A percentile compares a stretch with the other conserved stretches of the same genome.
These are phyloP conservation scores for Drosophila quasianomalipes DNA, from an alignment of 2,888 invertebrate genomes.

Conservation along the genomic window DNA sequence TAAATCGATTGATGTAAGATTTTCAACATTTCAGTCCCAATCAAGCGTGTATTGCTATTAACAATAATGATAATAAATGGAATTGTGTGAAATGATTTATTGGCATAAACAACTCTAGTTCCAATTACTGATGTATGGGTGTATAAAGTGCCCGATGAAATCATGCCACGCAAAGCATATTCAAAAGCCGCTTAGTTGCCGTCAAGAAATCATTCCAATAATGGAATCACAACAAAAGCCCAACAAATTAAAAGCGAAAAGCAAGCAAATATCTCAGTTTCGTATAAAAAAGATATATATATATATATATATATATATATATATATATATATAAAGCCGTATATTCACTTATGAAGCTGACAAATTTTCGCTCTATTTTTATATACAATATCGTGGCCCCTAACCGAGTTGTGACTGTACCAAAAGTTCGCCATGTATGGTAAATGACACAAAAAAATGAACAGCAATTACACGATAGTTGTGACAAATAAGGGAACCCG, in stretches of 20 bases:
- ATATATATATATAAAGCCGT: conserved; percentile 3
- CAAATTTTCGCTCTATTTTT: conserved; percentile 34
- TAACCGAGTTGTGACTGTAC: not conserved
- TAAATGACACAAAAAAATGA: conserved; percentile 39
- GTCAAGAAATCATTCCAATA: conserved; percentile 36
- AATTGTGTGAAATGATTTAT: conserved; percentile 50
- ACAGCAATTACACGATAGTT: conserved; percentile 28
- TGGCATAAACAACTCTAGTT: conserved; percentile 45
- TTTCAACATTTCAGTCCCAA: conserved; percentile 14
- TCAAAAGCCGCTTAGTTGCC: conserved; percentile 49
- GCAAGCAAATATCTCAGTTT: conserved; percentile 64
- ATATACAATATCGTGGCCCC: conserved; percentile 3
- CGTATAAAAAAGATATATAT: conserved; percentile 5
- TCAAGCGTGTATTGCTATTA: conserved; percentile 14
- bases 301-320: conserved; percentile 2
- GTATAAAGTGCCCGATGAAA: conserved; percentile 37
- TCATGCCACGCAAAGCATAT: conserved; percentile 40
- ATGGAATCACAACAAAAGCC: conserved; percentile 58
- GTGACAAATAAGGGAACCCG: conserved; percentile 8
- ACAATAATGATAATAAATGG: conserved; percentile 36
- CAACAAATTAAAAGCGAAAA: conserved; percentile 57
- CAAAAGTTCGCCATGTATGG: conserved; percentile 20
- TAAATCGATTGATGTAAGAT: not conserved
- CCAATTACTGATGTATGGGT: conserved; percentile 43
- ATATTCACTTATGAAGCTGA: conserved; percentile 27